Evolutionary conservation across 2,797 vertebrate genomes (phyloP).

Genomic region (Fistularia tabacaria): DNA sequence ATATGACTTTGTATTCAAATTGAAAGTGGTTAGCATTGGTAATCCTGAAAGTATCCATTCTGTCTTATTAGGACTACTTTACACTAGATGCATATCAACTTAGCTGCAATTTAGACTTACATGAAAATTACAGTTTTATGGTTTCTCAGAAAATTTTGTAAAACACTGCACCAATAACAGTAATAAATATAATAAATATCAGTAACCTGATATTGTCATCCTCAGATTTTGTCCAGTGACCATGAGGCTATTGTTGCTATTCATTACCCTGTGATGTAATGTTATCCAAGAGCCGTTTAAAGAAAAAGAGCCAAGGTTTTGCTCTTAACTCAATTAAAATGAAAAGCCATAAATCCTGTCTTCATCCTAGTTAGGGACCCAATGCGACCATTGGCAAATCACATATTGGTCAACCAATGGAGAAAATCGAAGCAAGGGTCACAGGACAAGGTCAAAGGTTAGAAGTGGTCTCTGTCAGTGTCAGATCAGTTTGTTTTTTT

Average conservation of each 20-base stretch:
- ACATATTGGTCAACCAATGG: slow-evolving; percentile 79
- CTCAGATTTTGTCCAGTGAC: slow-evolving; percentile 55
- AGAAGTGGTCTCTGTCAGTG: slow-evolving; percentile 78
- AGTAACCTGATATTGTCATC: slow-evolving; percentile 50
- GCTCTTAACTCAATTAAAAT: slow-evolving; percentile 80
- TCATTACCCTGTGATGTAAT: slow-evolving; percentile 62
- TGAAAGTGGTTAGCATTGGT: too few species aligned
- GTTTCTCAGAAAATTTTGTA: too few species aligned
- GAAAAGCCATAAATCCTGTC: slow-evolving; percentile 83
- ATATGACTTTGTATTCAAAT: too few species aligned
- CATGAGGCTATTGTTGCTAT: slow-evolving; percentile 51
- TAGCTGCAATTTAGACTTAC: too few species aligned
- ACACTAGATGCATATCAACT: too few species aligned
- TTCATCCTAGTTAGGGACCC: slow-evolving; percentile 72
- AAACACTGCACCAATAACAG: slow-evolving; percentile 28
- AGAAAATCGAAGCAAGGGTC: slow-evolving; percentile 81
- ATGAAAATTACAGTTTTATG: too few species aligned
- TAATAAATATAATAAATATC: too few species aligned
- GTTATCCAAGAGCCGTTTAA: slow-evolving; percentile 44
- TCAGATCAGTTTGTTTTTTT: slow-evolving; percentile 52
- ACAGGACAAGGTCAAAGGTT: slow-evolving; percentile 81
- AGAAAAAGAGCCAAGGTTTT: slow-evolving; percentile 55
- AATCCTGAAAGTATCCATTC: too few species aligned
- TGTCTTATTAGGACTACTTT: too few species aligned
- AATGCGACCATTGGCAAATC: slow-evolving; percentile 71